A percentile compares a stretch with the other conserved stretches of the same genome.
phyloP scores from a whole-genome alignment of 2,888 invertebrate genomes.

The Icerya purchasi region DNA sequence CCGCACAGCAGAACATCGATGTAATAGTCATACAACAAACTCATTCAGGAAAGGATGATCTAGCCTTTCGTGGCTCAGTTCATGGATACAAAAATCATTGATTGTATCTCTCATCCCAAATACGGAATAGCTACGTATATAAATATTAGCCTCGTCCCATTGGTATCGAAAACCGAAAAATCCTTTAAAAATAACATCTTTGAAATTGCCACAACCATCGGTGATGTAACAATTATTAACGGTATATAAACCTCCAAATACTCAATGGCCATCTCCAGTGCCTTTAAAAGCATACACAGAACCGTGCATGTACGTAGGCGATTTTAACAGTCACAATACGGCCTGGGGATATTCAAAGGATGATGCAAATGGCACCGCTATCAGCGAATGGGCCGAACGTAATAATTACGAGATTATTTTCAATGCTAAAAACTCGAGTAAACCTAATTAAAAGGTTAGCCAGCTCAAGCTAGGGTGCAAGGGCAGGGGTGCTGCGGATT shows the following conservation, averaged over 20 bases:
- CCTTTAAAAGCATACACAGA: neutral
- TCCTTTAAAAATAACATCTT: neutral
- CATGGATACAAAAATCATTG: neutral
- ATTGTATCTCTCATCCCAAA: neutral
- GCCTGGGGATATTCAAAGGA: neutral
- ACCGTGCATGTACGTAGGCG: neutral
- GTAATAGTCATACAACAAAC: neutral
- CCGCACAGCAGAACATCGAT: neutral
- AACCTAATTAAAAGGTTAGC: no score
- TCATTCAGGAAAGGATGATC: neutral
- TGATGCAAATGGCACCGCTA: neutral
- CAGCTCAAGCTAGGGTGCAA: no score
- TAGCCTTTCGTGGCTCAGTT: neutral
- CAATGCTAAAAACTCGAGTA: neutral
- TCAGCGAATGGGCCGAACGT: neutral
- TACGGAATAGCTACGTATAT: neutral
- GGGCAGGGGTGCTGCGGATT: no score
- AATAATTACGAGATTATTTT: neutral
- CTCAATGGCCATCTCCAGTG: neutral
- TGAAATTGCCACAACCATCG: neutral
- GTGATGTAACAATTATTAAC: neutral
- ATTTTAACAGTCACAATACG: neutral
- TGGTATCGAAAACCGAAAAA: neutral
- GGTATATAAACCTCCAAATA: neutral
- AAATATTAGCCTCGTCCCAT: neutral